Evolutionary conservation across 2,113 vertebrate species (phyloP).

Genomic region (Otolemur garnettii): DNA sequence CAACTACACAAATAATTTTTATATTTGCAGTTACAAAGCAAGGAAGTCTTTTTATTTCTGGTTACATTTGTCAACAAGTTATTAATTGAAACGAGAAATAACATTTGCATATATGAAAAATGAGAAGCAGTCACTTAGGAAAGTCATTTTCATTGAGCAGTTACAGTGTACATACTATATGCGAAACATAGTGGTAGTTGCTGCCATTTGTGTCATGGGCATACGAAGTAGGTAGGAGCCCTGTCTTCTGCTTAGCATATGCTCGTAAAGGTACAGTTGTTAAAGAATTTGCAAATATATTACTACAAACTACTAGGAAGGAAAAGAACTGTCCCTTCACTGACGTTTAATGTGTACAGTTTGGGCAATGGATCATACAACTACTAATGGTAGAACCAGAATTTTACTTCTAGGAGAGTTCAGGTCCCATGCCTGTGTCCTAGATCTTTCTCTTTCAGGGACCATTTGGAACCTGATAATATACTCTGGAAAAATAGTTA

Average conservation of each 20-base stretch:
- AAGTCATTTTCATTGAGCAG: background rate
- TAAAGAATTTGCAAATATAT: background rate
- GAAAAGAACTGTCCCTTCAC: background rate
- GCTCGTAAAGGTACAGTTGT: background rate
- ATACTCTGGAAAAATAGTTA: background rate
- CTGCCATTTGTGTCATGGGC: background rate
- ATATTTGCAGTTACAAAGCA: background rate
- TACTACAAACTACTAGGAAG: background rate
- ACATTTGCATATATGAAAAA: background rate
- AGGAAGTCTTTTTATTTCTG: constrained; percentile 4
- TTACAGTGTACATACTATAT: background rate
- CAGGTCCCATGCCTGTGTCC: background rate
- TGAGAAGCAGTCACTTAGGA: background rate
- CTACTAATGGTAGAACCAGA: background rate
- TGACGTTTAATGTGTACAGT: background rate
- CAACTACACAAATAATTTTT: constrained; percentile 15
- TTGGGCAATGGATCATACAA: background rate
- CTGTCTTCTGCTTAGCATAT: background rate
- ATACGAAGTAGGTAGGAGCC: background rate
- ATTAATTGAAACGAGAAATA: constrained; percentile 22
- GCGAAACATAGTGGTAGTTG: background rate
- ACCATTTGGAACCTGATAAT: background rate
- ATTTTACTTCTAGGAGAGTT: background rate
- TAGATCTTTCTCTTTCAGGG: background rate
- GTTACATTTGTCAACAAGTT: background rate